These are phyloP conservation scores for Misgurnus mizolepis DNA, from an alignment of 2,113 vertebrate genomes.

Conservation along the genomic window DNA sequence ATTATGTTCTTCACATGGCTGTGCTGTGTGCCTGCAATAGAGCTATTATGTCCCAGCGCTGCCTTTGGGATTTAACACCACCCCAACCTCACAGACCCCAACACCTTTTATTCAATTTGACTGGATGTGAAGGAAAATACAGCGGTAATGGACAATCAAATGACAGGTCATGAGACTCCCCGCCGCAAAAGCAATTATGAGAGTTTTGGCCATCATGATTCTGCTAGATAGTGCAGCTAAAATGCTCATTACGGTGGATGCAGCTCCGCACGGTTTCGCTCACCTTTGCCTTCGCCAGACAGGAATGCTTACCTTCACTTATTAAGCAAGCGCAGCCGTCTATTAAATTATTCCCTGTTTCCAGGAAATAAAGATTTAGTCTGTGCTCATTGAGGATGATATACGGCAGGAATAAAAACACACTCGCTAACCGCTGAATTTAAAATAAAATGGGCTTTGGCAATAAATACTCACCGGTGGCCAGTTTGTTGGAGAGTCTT, in stretches of 20 bases:
- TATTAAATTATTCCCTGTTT: constrained; percentile 5
- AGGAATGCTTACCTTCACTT: constrained; percentile 38
- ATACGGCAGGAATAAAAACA: too few species aligned
- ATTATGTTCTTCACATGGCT: constrained; percentile 47
- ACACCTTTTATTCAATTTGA: constrained; percentile 56
- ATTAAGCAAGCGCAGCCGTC: constrained; percentile 22
- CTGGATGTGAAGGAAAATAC: constrained; percentile 49
- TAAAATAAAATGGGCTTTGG: too few species aligned
- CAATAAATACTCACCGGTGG: too few species aligned
- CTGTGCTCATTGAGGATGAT: background rate
- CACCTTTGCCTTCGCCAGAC: constrained; percentile 40
- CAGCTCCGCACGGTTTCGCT: constrained; percentile 12
- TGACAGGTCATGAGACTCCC: constrained; percentile 55
- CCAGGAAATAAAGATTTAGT: background rate
- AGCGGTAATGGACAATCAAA: constrained; percentile 54
- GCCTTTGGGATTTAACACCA: constrained; percentile 40
- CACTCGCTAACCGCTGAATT: too few species aligned
- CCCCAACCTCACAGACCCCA: constrained; percentile 29
- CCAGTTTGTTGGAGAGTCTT: too few species aligned
- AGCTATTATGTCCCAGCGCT: constrained; percentile 40
- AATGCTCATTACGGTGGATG: constrained; percentile 44
- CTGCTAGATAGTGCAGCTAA: constrained; percentile 37
- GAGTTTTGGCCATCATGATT: constrained; percentile 46
- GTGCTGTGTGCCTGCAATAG: constrained; percentile 29
- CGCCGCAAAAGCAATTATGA: constrained; percentile 46